A percentile compares a stretch with the other conserved stretches of the same genome.
These are phyloP conservation scores for Papilio xuthus DNA, from an alignment of 1,140 invertebrate genomes.

Conservation along the genomic window DNA sequence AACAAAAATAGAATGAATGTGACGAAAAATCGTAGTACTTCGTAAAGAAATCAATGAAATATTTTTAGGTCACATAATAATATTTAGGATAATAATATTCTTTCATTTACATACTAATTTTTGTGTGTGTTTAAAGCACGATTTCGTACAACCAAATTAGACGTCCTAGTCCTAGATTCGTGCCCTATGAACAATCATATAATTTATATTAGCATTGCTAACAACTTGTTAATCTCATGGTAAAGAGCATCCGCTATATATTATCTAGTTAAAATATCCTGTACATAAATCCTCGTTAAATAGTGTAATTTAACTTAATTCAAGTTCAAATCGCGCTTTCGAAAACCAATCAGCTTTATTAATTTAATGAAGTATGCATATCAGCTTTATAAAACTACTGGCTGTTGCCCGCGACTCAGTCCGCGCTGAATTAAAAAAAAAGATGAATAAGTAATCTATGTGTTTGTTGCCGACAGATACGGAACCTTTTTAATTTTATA, in stretches of 20 bases:
- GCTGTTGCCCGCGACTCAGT: too few relatives aligned
- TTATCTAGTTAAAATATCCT: constrained; percentile 4
- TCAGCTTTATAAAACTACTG: background rate
- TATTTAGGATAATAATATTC: too few relatives aligned
- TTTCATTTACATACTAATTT: too few relatives aligned
- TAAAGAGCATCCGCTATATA: background rate
- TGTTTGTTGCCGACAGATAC: too few relatives aligned
- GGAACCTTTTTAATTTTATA: too few relatives aligned
- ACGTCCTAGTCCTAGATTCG: constrained; percentile 2
- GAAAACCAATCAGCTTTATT: background rate
- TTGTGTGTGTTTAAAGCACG: background rate
- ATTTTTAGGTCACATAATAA: too few relatives aligned
- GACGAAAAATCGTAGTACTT: too few relatives aligned
- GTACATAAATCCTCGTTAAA: background rate
- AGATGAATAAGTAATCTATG: too few relatives aligned
- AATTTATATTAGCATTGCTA: background rate
- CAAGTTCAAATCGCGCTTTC: background rate
- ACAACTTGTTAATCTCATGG: background rate
- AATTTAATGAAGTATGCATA: background rate
- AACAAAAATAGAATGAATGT: too few relatives aligned
- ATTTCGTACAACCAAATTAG: background rate
- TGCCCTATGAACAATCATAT: background rate
- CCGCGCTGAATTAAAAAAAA: too few relatives aligned
- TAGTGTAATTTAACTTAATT: background rate
- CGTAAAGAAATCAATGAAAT: too few relatives aligned